Conservation (phyloP, 2,113 vertebrate genomes). For the Thymallus thymallus region DNA sequence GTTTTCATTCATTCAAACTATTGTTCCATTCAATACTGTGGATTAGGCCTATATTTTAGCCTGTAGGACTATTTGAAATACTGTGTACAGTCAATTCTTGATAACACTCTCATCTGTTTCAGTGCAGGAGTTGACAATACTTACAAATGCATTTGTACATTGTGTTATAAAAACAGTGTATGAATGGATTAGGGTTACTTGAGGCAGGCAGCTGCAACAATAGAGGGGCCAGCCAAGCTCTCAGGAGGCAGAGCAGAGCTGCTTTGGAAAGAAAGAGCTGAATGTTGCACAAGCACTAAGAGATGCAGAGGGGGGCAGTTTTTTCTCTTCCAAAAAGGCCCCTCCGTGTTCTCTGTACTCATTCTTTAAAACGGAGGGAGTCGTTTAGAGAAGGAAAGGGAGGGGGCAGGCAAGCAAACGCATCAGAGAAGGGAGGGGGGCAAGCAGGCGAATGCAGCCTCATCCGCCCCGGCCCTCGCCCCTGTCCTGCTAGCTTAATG, state of each 20-base stretch:
- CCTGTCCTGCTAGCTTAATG: slow-evolving; percentile 66
- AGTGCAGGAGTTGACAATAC: not conserved
- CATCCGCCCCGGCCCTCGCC: slow-evolving; percentile 51
- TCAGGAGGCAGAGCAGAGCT: slow-evolving; percentile 32
- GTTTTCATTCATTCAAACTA: not conserved
- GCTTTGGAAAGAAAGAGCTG: slow-evolving; percentile 52
- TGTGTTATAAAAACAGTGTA: not conserved
- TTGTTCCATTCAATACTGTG: not conserved
- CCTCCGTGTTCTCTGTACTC: slow-evolving; percentile 45
- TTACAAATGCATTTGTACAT: not conserved
- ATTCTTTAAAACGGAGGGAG: slow-evolving; percentile 58
- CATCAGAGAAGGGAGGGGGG: slow-evolving; percentile 32
- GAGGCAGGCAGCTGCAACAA: slow-evolving; percentile 45
- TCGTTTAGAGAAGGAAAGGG: slow-evolving; percentile 20
- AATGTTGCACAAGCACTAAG: slow-evolving; percentile 48
- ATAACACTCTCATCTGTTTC: not conserved
- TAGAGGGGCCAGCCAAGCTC: slow-evolving; percentile 33
- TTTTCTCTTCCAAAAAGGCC: slow-evolving; percentile 11
- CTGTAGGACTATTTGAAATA: too few species aligned
- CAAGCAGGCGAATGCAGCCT: slow-evolving; percentile 67
- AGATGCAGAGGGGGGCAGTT: slow-evolving; percentile 59
- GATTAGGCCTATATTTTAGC: too few species aligned
- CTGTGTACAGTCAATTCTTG: not conserved
- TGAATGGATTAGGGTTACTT: slow-evolving; percentile 34
- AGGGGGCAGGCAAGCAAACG: slow-evolving; percentile 16